phyloP scores from a whole-genome alignment of 2,797 vertebrate genomes.

The Phalloptychus januarius region DNA sequence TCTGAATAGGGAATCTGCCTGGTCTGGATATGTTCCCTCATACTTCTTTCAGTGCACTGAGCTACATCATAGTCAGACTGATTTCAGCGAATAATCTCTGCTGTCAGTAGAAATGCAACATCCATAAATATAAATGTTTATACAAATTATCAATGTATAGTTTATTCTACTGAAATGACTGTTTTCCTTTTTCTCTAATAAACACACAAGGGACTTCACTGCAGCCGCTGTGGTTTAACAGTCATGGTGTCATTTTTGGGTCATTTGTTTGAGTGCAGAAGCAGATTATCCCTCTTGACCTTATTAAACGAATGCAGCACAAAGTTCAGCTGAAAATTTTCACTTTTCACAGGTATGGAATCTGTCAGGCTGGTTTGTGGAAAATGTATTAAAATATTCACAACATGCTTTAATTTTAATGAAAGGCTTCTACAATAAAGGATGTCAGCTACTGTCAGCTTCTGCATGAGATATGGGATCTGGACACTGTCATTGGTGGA shows the following conservation, averaged over 20 bases:
- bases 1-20: conserved; percentile 43
- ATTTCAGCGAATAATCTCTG: conserved; percentile 13
- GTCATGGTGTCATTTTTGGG: background rate
- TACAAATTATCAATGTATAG: background rate
- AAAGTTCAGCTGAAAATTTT: background rate
- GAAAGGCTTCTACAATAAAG: background rate
- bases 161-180: background rate
- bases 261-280: background rate
- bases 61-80: conserved; percentile 10
- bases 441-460: background rate
- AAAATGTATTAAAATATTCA: background rate
- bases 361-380: background rate
- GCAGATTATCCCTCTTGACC: background rate
- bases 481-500: background rate
- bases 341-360: background rate
- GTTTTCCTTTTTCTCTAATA: conserved; percentile 27
- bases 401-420: background rate
- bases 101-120: background rate
- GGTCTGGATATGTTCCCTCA: conserved; percentile 34
- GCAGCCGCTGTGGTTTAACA: conserved; percentile 3
- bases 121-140: background rate
- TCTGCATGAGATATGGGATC: background rate
- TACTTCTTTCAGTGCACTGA: conserved; percentile 19
- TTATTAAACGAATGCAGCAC: background rate
- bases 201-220: conserved; percentile 26